phyloP scores from a whole-genome alignment of 1,140 invertebrate genomes.

The Helicoverpa armigera region DNA sequence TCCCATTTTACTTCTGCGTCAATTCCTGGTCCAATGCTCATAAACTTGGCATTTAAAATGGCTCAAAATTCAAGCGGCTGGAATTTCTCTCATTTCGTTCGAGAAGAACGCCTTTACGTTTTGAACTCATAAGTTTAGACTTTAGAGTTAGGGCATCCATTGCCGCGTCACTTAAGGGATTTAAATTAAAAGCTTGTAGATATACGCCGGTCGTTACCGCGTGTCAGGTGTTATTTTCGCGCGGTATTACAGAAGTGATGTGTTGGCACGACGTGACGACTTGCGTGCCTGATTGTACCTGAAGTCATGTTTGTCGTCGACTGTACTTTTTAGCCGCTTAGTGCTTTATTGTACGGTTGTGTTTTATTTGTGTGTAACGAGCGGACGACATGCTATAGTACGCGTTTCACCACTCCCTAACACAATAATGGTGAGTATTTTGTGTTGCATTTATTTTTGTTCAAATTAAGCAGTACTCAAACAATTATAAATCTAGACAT shows the following conservation, averaged over 20 bases:
- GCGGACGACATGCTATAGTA: too few relatives aligned
- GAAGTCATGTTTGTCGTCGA: neutral
- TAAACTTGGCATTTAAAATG: neutral
- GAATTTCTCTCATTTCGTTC: neutral
- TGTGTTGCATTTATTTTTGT: too few relatives aligned
- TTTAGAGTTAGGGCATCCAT: slow-evolving; percentile 1
- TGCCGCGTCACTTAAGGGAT: slow-evolving; percentile 46
- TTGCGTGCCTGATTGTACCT: slow-evolving; percentile 36
- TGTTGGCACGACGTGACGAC: slow-evolving; percentile 31
- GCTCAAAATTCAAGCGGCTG: neutral
- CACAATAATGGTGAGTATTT: too few relatives aligned
- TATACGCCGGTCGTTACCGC: slow-evolving; percentile 60
- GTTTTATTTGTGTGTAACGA: slow-evolving; percentile 1
- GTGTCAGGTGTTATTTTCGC: slow-evolving; percentile 53
- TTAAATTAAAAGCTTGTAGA: slow-evolving; percentile 63
- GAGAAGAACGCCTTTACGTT: neutral
- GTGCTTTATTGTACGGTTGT: slow-evolving; percentile 1
- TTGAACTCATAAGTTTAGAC: neutral
- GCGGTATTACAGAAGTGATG: slow-evolving; percentile 44
- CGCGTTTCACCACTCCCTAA: too few relatives aligned
- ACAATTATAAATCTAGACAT: too few relatives aligned
- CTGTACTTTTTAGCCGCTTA: slow-evolving; percentile 23
- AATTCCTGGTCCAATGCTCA: neutral
- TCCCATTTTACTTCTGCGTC: neutral
- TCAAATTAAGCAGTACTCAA: too few relatives aligned